Evolutionary conservation across 2,113 vertebrate species (phyloP).

Genomic region (Zosterops hypoxanthus): DNA sequence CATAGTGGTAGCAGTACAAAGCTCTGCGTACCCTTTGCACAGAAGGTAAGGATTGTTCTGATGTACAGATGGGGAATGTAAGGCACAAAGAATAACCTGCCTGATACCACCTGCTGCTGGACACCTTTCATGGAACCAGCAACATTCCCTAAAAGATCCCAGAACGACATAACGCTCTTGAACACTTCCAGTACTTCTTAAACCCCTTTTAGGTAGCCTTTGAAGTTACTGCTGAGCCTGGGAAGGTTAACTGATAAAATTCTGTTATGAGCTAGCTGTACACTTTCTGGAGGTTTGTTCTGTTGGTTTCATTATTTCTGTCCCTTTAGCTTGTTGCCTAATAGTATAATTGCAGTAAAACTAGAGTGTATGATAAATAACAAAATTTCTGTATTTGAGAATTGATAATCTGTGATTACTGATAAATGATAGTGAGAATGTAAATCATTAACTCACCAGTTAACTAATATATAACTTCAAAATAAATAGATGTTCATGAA

Average conservation of each 20-base stretch:
- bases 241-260: background rate
- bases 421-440: background rate
- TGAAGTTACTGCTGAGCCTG: background rate
- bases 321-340: background rate
- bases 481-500: background rate
- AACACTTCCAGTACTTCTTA: background rate
- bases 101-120: background rate
- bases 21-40: background rate
- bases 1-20: background rate
- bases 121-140: background rate
- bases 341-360: background rate
- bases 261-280: background rate
- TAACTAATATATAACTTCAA: background rate
- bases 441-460: background rate
- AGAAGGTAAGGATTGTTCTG: background rate
- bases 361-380: background rate
- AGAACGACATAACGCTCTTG: accelerated
- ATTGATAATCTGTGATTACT: background rate
- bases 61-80: background rate
- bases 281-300: background rate
- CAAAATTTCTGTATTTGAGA: background rate
- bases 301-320: background rate
- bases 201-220: background rate
- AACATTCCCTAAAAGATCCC: background rate
- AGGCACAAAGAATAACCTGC: background rate